Evolutionary conservation across 2,888 invertebrate genomes (phyloP), one percentile per base, ranked within the genome.

Genomic region (Dyspetes luteomarginatus): DNA sequence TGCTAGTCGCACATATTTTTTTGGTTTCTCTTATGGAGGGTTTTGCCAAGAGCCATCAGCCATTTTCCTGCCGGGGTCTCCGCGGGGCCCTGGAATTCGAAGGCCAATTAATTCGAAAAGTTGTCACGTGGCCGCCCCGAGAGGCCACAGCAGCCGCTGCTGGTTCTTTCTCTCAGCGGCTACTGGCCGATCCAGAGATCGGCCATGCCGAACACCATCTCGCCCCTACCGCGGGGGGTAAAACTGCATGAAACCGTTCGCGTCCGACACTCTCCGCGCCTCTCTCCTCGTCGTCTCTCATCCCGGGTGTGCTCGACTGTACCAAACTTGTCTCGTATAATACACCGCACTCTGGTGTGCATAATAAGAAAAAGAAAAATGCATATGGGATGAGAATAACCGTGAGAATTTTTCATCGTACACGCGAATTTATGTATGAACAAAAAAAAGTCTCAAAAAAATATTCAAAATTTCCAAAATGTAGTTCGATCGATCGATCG

Each of bases 31-130:
- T 24, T 67, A 50, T 69, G 69, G 48, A 74, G 56, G 77, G 48
- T 50, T 62, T 12, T 64, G 41, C 67, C 45, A 15, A 56, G 77
- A 78, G 48, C 22, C 81, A 67, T 74, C 74, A 69, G 64, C 77
- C 77, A 81, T 81, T 81, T 81, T 81, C 81, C 73, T 81, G 30
- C 30, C 26, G 65, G 72, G 56, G 68, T 72, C 69, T 75, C 69
- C 71, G 64, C 71, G 64, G 60, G 77, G 30, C 73, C 73, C 69
- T 65, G 83, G 83, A 84, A 83, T 84, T 82, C 82, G 82, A 81
- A 67, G 79, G 83, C 82, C 83, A 84, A 83, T 84, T 83, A 84
- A 84, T 83, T 83, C 82, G 79, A 56, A 83, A 81, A 82, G 76
- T 82, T 81, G 78, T 81, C 78, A 72, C 74, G 67, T 65, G 73